A percentile compares a stretch with the other conserved stretches of the same genome.
phyloP scores from a whole-genome alignment of 1,140 invertebrate species.

The Pomacea maculata region DNA sequence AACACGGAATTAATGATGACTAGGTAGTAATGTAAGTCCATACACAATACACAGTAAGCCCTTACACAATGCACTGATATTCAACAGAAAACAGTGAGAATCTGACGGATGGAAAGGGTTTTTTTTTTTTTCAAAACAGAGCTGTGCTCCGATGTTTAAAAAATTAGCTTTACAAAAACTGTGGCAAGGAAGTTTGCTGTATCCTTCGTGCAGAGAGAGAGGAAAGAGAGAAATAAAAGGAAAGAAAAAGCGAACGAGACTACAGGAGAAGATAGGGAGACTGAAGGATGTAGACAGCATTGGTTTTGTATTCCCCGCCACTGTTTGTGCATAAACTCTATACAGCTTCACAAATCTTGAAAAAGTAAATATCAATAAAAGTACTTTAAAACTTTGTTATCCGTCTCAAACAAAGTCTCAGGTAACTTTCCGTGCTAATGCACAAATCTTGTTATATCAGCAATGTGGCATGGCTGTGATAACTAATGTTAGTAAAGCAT shows the following conservation, averaged over 20 bases:
- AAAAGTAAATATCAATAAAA: not conserved
- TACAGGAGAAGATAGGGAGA: not conserved
- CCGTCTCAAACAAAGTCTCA: not conserved
- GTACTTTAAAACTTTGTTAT: not conserved
- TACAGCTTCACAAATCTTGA: not conserved
- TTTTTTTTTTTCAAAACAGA: not conserved
- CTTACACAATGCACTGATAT: no score
- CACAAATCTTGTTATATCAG: not conserved
- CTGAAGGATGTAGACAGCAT: not conserved
- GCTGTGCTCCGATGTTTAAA: not conserved
- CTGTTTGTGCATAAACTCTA: not conserved
- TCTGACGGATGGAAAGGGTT: not conserved
- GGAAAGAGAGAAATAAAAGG: not conserved
- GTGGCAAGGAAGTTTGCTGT: not conserved
- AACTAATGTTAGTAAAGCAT: not conserved
- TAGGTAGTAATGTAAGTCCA: no score
- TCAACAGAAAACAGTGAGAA: not conserved
- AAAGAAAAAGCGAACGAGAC: not conserved
- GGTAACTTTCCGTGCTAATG: not conserved
- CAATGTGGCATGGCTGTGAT: not conserved
- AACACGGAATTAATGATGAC: no score
- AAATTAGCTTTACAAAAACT: not conserved
- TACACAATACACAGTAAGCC: no score
- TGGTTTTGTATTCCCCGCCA: not conserved
- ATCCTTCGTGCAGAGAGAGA: not conserved